These are phyloP conservation scores for Euura saliciscinereae DNA, from an alignment of 1,140 invertebrate genomes.

Conservation along the genomic window DNA sequence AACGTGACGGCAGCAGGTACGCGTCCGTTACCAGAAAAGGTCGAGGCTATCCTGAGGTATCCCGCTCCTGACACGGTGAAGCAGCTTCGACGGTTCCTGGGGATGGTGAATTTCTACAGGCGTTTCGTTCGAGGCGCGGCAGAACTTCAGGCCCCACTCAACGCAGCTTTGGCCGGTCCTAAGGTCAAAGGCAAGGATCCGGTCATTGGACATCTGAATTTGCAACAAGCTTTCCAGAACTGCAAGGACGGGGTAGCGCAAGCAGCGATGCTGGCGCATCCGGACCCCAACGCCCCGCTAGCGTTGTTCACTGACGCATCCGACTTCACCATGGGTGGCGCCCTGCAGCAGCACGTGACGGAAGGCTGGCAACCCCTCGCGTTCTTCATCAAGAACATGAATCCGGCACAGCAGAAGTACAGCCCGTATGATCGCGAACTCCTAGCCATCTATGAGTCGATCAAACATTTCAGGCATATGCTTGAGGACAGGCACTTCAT, in stretches of 20 bases:
- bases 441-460: slow-evolving; percentile 36
- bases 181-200: slow-evolving; percentile 31
- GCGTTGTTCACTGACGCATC: slow-evolving; percentile 36
- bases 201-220: slow-evolving; percentile 31
- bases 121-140: slow-evolving; percentile 39
- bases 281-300: slow-evolving; percentile 23
- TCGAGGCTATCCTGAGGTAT: slow-evolving; percentile 34
- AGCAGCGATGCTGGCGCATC: slow-evolving; percentile 34
- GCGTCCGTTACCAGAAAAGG: slow-evolving; percentile 32
- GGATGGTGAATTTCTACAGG: slow-evolving; percentile 47
- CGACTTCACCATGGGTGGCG: slow-evolving; percentile 31
- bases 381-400: slow-evolving; percentile 50
- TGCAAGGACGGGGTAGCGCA: slow-evolving; percentile 33
- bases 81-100: slow-evolving; percentile 41
- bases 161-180: slow-evolving; percentile 23
- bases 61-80: slow-evolving; percentile 31
- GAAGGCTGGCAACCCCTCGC: slow-evolving; percentile 41
- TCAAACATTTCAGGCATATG: slow-evolving; percentile 42
- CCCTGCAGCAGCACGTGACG: slow-evolving; percentile 35
- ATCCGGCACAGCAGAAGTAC: slow-evolving; percentile 36
- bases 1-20: slow-evolving; percentile 29
- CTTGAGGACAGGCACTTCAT: slow-evolving; percentile 39
- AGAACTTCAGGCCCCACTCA: slow-evolving; percentile 32
- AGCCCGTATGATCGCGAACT: slow-evolving; percentile 52
- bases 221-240: slow-evolving; percentile 26